These are phyloP conservation scores for Cladopsammia gracilis DNA, from an alignment of 64 coral and sea anemone species.

Conservation along the genomic window DNA sequence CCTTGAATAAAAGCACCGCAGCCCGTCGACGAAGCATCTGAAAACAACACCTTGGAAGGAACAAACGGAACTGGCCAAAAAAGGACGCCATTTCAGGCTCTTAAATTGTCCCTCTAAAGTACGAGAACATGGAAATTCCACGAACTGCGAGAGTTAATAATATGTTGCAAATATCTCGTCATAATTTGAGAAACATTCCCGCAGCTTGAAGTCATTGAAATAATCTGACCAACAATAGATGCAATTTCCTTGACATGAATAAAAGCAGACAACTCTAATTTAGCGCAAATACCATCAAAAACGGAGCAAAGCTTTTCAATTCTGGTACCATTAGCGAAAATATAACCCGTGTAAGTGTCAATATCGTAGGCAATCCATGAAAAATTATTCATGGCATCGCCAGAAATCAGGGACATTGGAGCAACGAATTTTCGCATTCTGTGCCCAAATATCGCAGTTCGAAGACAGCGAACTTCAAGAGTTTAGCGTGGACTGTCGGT, in stretches of 20 bases:
- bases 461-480: too few species aligned
- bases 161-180: too few species aligned
- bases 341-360: neutral
- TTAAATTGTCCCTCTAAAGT: neutral
- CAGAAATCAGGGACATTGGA: too few species aligned
- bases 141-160: neutral
- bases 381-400: neutral
- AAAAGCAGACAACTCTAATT: neutral
- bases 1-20: slow-evolving; percentile 17
- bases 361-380: slow-evolving; percentile 12
- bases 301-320: slow-evolving; percentile 6
- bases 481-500: too few species aligned
- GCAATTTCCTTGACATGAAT: neutral
- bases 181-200: neutral
- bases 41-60: neutral
- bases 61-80: neutral
- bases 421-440: too few species aligned
- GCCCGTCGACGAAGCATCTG: slow-evolving; percentile 17
- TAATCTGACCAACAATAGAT: neutral
- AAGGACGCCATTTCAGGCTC: neutral
- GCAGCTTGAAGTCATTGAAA: neutral
- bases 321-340: neutral
- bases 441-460: too few species aligned
- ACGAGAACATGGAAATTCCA: neutral
- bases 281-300: slow-evolving; percentile 1